A percentile compares a stretch with the other conserved stretches of the same genome.
These are phyloP conservation scores for Macrosoma leucophasiata DNA, from an alignment of 2,888 invertebrate genomes.

Conservation along the genomic window DNA sequence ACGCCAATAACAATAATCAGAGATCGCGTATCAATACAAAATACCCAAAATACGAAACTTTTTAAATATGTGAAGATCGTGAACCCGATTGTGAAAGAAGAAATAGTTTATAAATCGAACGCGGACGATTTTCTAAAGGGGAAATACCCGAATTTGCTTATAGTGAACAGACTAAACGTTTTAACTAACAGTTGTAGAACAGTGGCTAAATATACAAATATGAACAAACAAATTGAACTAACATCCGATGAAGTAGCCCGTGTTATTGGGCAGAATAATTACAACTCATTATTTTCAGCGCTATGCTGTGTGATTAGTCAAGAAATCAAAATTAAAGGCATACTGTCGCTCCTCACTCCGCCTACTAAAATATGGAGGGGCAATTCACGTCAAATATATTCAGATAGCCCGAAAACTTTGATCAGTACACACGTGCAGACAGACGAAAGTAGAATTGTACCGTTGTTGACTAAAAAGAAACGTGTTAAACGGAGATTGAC, in stretches of 20 bases:
- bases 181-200: constrained; percentile 38
- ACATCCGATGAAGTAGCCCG: constrained; percentile 44
- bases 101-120: constrained; percentile 37
- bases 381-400: too few relatives aligned
- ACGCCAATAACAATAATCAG: too few relatives aligned
- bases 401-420: too few relatives aligned
- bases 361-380: too few relatives aligned
- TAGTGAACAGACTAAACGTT: constrained; percentile 37
- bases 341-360: constrained; percentile 43
- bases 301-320: constrained; percentile 48
- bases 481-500: constrained; percentile 29
- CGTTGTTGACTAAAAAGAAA: constrained; percentile 24
- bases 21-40: too few relatives aligned
- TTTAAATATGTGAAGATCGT: constrained; percentile 14
- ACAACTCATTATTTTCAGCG: constrained; percentile 44
- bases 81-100: constrained; percentile 30
- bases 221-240: constrained; percentile 29
- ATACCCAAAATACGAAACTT: too few relatives aligned
- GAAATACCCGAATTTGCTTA: constrained; percentile 36
- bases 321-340: constrained; percentile 46
- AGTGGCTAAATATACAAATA: constrained; percentile 36
- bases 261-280: constrained; percentile 54
- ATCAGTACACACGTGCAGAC: too few relatives aligned
- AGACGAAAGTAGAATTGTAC: constrained; percentile 27
- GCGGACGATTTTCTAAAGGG: constrained; percentile 39